Evolutionary conservation across 2,797 vertebrate species (phyloP).

Genomic region (Chaenodraco wilsoni): DNA sequence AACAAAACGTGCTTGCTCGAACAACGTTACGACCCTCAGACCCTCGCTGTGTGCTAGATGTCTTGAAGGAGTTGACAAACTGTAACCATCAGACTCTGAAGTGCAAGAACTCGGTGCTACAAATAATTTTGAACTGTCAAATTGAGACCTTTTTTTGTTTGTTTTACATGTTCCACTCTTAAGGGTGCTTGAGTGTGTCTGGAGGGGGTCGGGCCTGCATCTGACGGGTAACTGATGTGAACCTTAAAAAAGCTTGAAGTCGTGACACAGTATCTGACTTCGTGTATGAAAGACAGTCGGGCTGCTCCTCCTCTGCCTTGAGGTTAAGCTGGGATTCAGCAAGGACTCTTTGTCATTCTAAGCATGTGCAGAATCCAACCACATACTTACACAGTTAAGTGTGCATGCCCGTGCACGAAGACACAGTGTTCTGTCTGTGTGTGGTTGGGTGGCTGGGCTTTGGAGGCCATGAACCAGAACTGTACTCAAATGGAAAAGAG

Average conservation of each 20-base stretch:
- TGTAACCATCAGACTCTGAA: too few species aligned
- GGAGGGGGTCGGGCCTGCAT: background rate
- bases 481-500: background rate
- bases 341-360: slow-evolving; percentile 54
- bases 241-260: slow-evolving; percentile 1
- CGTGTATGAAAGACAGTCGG: slow-evolving; percentile 21
- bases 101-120: background rate
- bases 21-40: background rate
- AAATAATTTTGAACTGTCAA: background rate
- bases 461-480: slow-evolving; percentile 2
- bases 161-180: background rate
- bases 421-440: slow-evolving; percentile 20
- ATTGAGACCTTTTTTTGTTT: background rate
- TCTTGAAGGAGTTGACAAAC: background rate
- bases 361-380: slow-evolving; percentile 25
- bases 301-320: slow-evolving; percentile 48
- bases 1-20: background rate
- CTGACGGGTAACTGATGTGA: background rate
- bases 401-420: background rate
- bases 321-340: slow-evolving; percentile 1
- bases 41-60: background rate
- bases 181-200: background rate
- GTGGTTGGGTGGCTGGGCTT: slow-evolving; percentile 13
- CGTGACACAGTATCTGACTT: slow-evolving; percentile 14
- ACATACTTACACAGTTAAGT: background rate